Evolutionary conservation across 2,113 vertebrate species (phyloP), one percentile per base, ranked within the genome.

Genomic region (Plectropomus leopardus): DNA sequence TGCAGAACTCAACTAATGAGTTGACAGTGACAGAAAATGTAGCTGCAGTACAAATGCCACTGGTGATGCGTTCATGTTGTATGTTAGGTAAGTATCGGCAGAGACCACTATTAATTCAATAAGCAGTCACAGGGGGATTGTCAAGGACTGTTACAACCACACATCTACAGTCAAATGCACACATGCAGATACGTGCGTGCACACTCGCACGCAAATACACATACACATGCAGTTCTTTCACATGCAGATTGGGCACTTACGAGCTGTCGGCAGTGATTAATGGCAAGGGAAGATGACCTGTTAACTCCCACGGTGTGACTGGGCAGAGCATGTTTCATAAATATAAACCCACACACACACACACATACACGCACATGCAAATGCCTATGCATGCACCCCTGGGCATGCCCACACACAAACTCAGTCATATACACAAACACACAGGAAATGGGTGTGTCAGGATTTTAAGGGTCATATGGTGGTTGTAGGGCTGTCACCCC

Each of bases 211-310:
- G 23, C 69, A 50, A 71, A 47, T 45, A 42, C 23, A 34, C 63
- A 73, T 30, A 78, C 68, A 17, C 65, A 84, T 64, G 58, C 76
- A 77, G 75, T 75, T 87, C 89, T 92, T 94, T 93, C 89, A 89
- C 88, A 94, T 93, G 93, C 92, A 95, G 89, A 94, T 94, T 69
- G 57, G 85, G 77, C 80, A 91, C 86, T 91, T 92, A 82, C 89
- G 90, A 91, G 90, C 88, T 92, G 93, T 93, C 89, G 23, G 55
- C 81, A 77, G 81, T 94, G 93, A 95, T 95, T 94, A 94, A 94
- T 94, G 89, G 71, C 86, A 79, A 69, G 69, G 68, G 66, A 90
- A 81, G 83, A 84, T 90, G 92, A 94, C 92, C 92, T 72, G 77
- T 78, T 89, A 88, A 90, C 92, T 92, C 92, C 92, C 92, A 93